Conservation (phyloP, 1,140 invertebrate genomes). For the Drosophila sechellia region DNA sequence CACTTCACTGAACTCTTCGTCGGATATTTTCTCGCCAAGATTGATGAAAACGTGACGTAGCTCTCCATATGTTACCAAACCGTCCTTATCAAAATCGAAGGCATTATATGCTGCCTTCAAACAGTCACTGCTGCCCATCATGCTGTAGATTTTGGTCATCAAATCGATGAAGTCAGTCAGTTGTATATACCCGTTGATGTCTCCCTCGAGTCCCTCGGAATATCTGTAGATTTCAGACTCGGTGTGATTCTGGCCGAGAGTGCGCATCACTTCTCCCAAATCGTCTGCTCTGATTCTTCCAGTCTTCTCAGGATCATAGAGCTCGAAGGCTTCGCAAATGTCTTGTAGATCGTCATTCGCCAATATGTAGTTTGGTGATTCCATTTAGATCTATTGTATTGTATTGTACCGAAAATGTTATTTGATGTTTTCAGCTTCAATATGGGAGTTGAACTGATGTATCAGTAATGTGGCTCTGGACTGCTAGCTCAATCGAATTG, state of each 20-base stretch:
- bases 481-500: neutral
- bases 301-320: constrained; percentile 17
- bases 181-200: constrained; percentile 22
- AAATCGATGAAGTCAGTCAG: constrained; percentile 10
- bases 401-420: too few species aligned
- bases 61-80: constrained; percentile 18
- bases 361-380: neutral
- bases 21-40: constrained; percentile 14
- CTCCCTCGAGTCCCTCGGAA: constrained; percentile 42
- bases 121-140: neutral
- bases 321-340: constrained; percentile 22
- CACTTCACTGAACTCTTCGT: constrained; percentile 12
- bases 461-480: neutral
- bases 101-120: constrained; percentile 29
- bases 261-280: constrained; percentile 28
- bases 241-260: constrained; percentile 36
- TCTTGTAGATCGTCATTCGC: constrained; percentile 27
- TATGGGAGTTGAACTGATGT: neutral
- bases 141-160: constrained; percentile 17
- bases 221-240: constrained; percentile 46
- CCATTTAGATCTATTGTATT: constrained; percentile 29
- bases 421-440: neutral
- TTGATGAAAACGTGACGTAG: neutral
- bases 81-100: constrained; percentile 46
- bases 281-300: constrained; percentile 25